Base-by-base conservation (phyloP, 2,888 invertebrate species). In the Nymphalis urticae region DNA sequence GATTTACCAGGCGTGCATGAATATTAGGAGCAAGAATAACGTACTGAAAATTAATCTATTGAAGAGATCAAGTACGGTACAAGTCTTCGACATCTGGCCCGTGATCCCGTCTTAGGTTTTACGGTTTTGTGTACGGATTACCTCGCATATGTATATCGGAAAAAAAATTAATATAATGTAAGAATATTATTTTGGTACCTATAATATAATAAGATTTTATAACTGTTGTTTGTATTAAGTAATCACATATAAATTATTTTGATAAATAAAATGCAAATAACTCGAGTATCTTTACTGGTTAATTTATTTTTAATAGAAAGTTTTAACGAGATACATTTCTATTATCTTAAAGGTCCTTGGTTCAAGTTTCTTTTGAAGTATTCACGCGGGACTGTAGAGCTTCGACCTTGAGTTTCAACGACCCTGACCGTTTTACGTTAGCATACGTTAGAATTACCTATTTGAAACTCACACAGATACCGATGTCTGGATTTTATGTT, bases 1-100 rank as follows among this genome's bases (percentile, higher is more conserved):
- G 19, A n/a, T 64, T 64, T 73, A 74, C 69, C 72, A 76, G 74
- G 75, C 69, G 58, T 72, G 70, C 74, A 78, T 74, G 70, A 72
- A 74, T 73, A 71, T 68, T 64, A 73, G 71, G 66, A 72, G 76
- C 71, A 70, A 71, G 74, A 75, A 77, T 77, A 77, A 78, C 66
- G 77, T 76, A 75, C 77, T 76, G 74, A 78, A 79, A 78, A 77
- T 75, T 76, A 75, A 75, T 75, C 72, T 73, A 75, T 77, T 78
- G 75, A 32, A 73, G 73, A 75, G 75, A 74, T 24, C 77, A 75
- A 76, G 73, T 73, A 75, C 72, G 69, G 68, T 73, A 69, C 71
- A 73, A 42, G 75, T 69, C 71, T 74, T 73, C 74, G 69, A 74
- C 72, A 73, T 75, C 75, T 73, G 70, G 72, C 60, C 73, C 69